Base-by-base conservation (phyloP, 2,113 vertebrate genomes). In the Ivindomyrus marchei region DNA sequence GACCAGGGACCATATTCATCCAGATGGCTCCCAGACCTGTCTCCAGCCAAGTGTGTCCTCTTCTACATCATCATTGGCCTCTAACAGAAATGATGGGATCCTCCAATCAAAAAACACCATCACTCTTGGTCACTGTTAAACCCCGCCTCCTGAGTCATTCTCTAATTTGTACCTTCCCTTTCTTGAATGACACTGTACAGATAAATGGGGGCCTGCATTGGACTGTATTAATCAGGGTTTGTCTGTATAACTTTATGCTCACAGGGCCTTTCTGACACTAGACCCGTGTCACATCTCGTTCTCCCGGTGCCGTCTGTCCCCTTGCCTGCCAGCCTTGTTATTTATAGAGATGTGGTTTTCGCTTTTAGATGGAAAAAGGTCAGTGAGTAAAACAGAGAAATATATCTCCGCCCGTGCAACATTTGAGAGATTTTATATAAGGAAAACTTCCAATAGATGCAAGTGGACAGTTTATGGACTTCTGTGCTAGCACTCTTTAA, bases 221-320 rank as follows among this genome's bases (percentile, higher is more conserved):
- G 92, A 95, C 95, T 93, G 95, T 93, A 97, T 97, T 96, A 96
- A 95, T 97, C 96, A 96, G 94, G 88, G 93, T 95, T 95, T 94
- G 96, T 96, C 95, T 96, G 94, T 95, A 95, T 97, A 96, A 96
- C 95, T 96, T 96, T 96, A 96, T 95, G 94, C 95, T 96, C 95
- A 93, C 95, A 92, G 95, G 95, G 95, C 94, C 94, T 96, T 94
- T 96, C 94, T 96, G 95, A 95, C 95, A 96, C 94, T 84, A 92
- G 94, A 94, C 94, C 94, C 95, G 92, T 94, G 90, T 95, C 93
- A 93, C 94, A 92, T 93, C 70, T 93, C 88, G 90, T 87, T 88
- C 93, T 91, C 91, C 91, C 93, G 90, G 87, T 91, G 93, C 92
- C 93, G 89, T 90, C 91, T 91, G 92, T 89, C 92, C 92, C 90